phyloP scores from a whole-genome alignment of 2,888 invertebrate species.

The Yponomeuta evonymella region DNA sequence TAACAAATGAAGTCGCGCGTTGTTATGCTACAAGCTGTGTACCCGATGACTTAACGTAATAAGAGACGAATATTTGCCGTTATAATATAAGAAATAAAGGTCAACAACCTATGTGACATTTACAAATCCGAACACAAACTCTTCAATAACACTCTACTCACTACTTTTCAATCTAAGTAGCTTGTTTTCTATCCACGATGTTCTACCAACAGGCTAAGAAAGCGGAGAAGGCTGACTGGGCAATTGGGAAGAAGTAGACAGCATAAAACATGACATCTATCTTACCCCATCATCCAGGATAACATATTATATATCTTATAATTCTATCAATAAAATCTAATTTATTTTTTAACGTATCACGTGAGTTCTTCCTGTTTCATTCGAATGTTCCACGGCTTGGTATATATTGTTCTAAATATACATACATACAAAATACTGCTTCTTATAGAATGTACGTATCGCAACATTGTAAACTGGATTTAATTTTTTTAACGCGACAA shows the following conservation, averaged over 20 bases:
- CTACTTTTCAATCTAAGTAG: not conserved
- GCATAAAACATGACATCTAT: slow-evolving; percentile 28
- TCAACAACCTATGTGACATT: not conserved
- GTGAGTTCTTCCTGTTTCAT: not conserved
- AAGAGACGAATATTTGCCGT: too few species aligned
- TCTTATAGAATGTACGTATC: too few species aligned
- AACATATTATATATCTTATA: slow-evolving; percentile 3
- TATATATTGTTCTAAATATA: not conserved
- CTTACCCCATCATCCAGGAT: slow-evolving; percentile 28
- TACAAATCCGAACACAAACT: not conserved
- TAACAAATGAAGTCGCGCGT: too few species aligned
- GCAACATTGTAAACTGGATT: too few species aligned
- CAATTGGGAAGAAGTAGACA: slow-evolving; percentile 78
- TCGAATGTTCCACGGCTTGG: not conserved
- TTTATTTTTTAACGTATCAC: slow-evolving; percentile 1
- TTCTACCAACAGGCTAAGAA: slow-evolving; percentile 81
- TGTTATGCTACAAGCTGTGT: too few species aligned
- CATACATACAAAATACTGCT: too few species aligned
- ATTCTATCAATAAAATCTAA: slow-evolving; percentile 5
- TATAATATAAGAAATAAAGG: too few species aligned
- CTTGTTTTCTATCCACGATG: not conserved
- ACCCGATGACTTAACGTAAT: too few species aligned
- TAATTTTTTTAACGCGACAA: too few species aligned
- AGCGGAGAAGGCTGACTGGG: slow-evolving; percentile 84
- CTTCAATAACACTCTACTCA: not conserved